These are phyloP conservation scores for Schizopygopsis pylzovi DNA, from an alignment of 2,797 vertebrate genomes.

Conservation along the genomic window DNA sequence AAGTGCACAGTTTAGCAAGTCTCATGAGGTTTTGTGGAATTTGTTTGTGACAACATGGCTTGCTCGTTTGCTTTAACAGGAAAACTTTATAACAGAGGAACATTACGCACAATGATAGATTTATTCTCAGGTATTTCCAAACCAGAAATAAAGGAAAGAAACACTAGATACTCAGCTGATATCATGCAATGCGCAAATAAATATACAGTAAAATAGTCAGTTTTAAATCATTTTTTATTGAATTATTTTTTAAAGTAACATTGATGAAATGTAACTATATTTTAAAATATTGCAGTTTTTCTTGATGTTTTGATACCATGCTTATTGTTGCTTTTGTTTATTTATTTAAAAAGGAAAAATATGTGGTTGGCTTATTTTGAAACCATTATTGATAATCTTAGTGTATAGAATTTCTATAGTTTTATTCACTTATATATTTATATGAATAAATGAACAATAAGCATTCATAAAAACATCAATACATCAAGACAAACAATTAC, in stretches of 20 bases:
- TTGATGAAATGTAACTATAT: not conserved
- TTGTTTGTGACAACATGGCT: slow-evolving; percentile 3
- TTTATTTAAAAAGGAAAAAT: not conserved
- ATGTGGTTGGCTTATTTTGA: not conserved
- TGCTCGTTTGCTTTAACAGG: slow-evolving; percentile 3
- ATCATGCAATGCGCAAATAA: not conserved
- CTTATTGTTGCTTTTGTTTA: not conserved
- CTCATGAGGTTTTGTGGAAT: slow-evolving; percentile 17
- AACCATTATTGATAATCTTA: not conserved
- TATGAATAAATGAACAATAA: not conserved
- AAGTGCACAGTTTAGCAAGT: slow-evolving; percentile 2
- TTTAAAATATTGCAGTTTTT: not conserved
- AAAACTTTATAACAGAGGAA: not conserved
- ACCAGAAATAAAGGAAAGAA: not conserved
- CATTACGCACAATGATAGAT: not conserved
- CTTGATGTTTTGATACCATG: not conserved
- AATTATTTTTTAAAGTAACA: not conserved
- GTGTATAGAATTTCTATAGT: not conserved
- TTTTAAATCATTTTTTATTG: not conserved
- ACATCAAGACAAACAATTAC: not conserved
- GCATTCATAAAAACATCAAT: not conserved
- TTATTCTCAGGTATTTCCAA: not conserved
- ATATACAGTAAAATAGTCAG: not conserved
- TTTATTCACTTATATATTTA: not conserved
- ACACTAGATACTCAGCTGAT: not conserved